Base-by-base conservation (phyloP, 1,140 invertebrate genomes). In the Gerris buenoi region DNA sequence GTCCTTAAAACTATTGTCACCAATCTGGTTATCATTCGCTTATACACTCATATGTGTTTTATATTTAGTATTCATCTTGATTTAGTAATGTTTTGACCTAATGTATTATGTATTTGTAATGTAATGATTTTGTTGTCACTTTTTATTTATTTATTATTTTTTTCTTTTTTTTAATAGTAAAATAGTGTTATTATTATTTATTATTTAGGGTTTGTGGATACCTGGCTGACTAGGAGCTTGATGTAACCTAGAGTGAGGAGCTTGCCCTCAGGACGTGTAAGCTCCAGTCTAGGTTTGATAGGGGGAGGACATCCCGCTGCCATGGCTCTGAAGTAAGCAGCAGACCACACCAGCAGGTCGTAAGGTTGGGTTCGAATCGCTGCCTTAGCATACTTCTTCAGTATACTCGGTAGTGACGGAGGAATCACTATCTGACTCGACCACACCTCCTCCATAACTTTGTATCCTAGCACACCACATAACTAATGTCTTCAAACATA, bases 331-430 rank as follows among this genome's bases (percentile, higher is more conserved):
- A 90, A 90, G 75, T 90, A 91, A 22, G 86, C 83, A 56, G 82
- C 84, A 0, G 90, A 90, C 91, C 91, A 95, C 69, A 81, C 81
- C 1, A 94, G 77, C 0, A 94, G 81, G 80, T 94, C 91, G 70
- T 84, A 83, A 0, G 92, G 91, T 75, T 94, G 91, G 25, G 90
- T 93, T 71, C 89, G 83, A 68, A 94, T 92, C 0, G 91, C 91
- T 25, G 89, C 89, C 82, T 94, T 95, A 15, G 89, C 89, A 75
- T 89, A 95, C 71, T 87, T 82, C 76, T 92, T 91, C 28, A 95
- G 76, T 69, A 94, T 85, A 70, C 87, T 83, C 1, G 91, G 90
- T 71, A 92, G 85, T 62, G 86, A 85, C 18, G 86, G 84, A 1
- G 91, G 91, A 70, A 95, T 85, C 67, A 83, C 81, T 68, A 89